A percentile compares a stretch with the other conserved stretches of the same genome.
phyloP scores from a whole-genome alignment of 2,888 invertebrate genomes.

The Cenopis cana region DNA sequence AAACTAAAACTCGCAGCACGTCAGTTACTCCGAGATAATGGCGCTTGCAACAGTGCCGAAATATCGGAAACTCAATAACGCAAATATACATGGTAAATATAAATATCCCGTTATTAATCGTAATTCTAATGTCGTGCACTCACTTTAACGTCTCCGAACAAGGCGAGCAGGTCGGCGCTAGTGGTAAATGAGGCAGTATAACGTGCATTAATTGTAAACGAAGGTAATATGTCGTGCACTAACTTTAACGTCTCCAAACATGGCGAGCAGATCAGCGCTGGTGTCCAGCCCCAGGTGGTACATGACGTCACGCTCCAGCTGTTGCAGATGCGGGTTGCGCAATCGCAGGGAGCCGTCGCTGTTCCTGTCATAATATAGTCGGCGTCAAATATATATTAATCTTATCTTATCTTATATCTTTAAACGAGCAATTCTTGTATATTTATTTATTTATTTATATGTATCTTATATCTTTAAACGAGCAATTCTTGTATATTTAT shows the following conservation, averaged over 20 bases:
- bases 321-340: slow-evolving; percentile 75
- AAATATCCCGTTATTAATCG: too few relatives aligned
- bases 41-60: too few relatives aligned
- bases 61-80: too few relatives aligned
- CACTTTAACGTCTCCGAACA: slow-evolving; percentile 88
- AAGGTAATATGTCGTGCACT: not conserved
- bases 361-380: slow-evolving; percentile 60
- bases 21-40: too few relatives aligned
- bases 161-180: slow-evolving; percentile 78
- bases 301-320: slow-evolving; percentile 76
- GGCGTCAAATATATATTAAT: too few relatives aligned
- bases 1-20: too few relatives aligned
- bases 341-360: slow-evolving; percentile 74
- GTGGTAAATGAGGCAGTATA: slow-evolving; percentile 55
- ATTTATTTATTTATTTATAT: too few relatives aligned
- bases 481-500: too few relatives aligned
- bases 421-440: too few relatives aligned
- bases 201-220: not conserved
- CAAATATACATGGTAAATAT: too few relatives aligned
- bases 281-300: slow-evolving; percentile 87
- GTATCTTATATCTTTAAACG: too few relatives aligned
- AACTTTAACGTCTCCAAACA: slow-evolving; percentile 88
- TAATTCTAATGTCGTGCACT: not conserved
- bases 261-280: slow-evolving; percentile 78
- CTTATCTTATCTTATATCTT: too few relatives aligned